Conservation (phyloP, 2,113 vertebrate genomes). For the Martes martes region DNA sequence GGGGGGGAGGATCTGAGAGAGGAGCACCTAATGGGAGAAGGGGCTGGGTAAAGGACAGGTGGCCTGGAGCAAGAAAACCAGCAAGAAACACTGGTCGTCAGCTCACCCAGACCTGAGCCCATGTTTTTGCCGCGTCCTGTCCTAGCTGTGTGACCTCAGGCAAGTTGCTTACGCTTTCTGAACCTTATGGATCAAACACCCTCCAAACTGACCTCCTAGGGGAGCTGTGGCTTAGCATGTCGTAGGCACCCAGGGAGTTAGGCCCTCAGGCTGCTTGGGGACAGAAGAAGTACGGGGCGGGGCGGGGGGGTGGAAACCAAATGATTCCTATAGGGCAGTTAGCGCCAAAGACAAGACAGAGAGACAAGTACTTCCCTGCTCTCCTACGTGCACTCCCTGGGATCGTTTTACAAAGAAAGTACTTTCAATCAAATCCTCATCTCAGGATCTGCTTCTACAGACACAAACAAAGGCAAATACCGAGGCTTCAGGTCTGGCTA, state of each 20-base stretch:
- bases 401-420: not conserved
- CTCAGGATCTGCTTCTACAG: not conserved
- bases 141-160: not conserved
- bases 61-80: not conserved
- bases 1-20: not conserved
- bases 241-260: not conserved
- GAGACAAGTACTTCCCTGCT: not conserved
- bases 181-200: not conserved
- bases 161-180: not conserved
- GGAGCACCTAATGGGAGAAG: not conserved
- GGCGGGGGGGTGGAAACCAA: too few relatives aligned
- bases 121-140: not conserved
- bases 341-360: not conserved
- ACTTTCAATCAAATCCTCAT: not conserved
- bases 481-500: not conserved
- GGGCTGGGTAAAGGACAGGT: not conserved
- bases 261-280: not conserved
- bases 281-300: not conserved
- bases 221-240: not conserved
- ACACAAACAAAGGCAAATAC: not conserved
- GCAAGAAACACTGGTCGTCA: not conserved
- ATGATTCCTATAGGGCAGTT: not conserved
- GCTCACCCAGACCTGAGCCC: not conserved
- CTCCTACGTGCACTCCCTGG: not conserved
- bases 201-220: not conserved